These are phyloP conservation scores for Calameuta pallipes DNA, from an alignment of 2,888 invertebrate genomes.

Conservation along the genomic window DNA sequence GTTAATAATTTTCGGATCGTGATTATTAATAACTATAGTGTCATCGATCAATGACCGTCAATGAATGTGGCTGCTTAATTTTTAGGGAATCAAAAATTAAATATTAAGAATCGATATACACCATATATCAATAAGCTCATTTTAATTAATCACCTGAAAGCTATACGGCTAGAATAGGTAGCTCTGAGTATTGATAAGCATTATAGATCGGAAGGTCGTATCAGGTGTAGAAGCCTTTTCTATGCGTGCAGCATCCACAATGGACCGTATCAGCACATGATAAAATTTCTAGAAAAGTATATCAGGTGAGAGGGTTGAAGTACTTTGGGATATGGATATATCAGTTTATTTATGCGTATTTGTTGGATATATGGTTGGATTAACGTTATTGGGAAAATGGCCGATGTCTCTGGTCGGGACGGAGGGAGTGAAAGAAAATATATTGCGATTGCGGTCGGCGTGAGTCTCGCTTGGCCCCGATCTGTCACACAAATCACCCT, in stretches of 20 bases:
- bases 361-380: conserved; percentile 22
- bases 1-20: no score
- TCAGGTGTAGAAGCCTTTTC: neutral
- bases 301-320: neutral
- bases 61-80: no score
- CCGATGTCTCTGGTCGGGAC: conserved; percentile 41
- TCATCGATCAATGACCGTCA: no score
- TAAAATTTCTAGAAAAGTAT: neutral
- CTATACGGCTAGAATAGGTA: no score
- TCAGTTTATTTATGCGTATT: conserved; percentile 5
- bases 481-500: conserved; percentile 61
- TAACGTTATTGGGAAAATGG: conserved; percentile 55
- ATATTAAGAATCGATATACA: no score
- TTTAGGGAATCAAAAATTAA: no score
- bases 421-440: conserved; percentile 44
- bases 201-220: neutral
- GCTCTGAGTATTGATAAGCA: no score
- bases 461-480: conserved; percentile 53
- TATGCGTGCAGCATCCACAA: neutral
- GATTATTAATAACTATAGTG: no score
- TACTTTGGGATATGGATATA: neutral
- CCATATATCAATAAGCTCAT: no score
- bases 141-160: no score
- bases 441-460: conserved; percentile 45
- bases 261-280: neutral